Percentiles rank a stretch among this genome's conserved stretches.
Conservation (phyloP, 2,797 vertebrate genomes). For the Neopelma chrysocephalum region DNA sequence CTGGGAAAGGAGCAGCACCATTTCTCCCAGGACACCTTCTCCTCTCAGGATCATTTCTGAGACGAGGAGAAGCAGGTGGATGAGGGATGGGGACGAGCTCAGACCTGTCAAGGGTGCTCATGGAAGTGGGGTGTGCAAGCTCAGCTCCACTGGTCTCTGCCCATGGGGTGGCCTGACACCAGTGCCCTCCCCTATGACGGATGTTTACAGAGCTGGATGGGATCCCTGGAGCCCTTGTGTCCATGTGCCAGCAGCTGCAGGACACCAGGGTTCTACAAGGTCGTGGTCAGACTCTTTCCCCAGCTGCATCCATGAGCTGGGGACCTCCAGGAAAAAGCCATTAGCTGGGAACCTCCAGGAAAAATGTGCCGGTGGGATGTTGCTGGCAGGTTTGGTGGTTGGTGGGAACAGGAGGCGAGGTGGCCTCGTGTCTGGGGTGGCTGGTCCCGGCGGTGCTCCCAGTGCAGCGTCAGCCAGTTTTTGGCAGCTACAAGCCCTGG, state of each 20-base stretch:
- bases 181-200: background rate
- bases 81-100: background rate
- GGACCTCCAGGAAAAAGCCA: background rate
- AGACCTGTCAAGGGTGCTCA: background rate
- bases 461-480: background rate
- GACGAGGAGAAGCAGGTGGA: accelerated
- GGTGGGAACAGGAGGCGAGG: background rate
- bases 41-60: background rate
- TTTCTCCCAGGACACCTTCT: background rate
- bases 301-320: background rate
- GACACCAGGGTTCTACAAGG: background rate
- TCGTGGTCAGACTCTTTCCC: background rate
- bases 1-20: background rate
- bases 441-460: accelerated
- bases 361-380: background rate
- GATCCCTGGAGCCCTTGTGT: background rate
- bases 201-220: background rate
- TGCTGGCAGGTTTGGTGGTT: background rate
- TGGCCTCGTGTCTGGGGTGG: background rate
- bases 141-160: background rate
- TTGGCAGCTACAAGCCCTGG: background rate
- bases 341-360: background rate
- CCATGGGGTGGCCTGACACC: background rate
- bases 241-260: background rate
- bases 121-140: background rate